Conservation (phyloP, 2,888 invertebrate genomes). For the Dolichomitus sp. region DNA sequence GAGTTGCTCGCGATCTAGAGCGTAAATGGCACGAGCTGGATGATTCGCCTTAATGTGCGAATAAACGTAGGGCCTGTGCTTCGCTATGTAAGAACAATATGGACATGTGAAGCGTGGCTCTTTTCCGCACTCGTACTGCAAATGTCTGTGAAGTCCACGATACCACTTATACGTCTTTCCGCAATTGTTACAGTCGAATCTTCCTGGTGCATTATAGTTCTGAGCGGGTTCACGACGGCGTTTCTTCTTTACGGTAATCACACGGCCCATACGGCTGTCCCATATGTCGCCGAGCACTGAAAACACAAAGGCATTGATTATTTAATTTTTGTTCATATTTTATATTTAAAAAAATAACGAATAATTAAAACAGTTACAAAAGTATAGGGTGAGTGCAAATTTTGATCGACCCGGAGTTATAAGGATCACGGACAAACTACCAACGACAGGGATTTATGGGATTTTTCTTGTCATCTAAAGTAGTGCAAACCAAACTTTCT, state of each 20-base stretch:
- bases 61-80: conserved; percentile 54
- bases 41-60: conserved; percentile 54
- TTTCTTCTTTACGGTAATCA: conserved; percentile 37
- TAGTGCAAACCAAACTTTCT: not conserved
- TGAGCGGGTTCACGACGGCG: not conserved
- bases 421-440: not conserved
- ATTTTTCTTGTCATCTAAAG: not conserved
- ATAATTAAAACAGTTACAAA: not conserved
- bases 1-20: conserved; percentile 9
- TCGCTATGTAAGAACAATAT: conserved; percentile 51
- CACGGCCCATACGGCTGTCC: conserved; percentile 22
- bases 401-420: not conserved
- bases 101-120: conserved; percentile 74
- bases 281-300: conserved; percentile 44
- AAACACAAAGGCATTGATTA: conserved; percentile 41
- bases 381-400: not conserved
- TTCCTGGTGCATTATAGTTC: not conserved
- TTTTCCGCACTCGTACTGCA: conserved; percentile 77
- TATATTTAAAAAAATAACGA: not conserved
- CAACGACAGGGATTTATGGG: not conserved
- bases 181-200: conserved; percentile 53
- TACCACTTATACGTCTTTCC: conserved; percentile 87
- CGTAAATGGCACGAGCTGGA: conserved; percentile 51
- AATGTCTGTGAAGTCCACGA: conserved; percentile 87
- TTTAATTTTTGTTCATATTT: not conserved